A percentile compares a stretch with the other conserved stretches of the same genome.
Evolutionary conservation across 2,888 invertebrate species (phyloP).

Genomic region (Dascillus cervinus): DNA sequence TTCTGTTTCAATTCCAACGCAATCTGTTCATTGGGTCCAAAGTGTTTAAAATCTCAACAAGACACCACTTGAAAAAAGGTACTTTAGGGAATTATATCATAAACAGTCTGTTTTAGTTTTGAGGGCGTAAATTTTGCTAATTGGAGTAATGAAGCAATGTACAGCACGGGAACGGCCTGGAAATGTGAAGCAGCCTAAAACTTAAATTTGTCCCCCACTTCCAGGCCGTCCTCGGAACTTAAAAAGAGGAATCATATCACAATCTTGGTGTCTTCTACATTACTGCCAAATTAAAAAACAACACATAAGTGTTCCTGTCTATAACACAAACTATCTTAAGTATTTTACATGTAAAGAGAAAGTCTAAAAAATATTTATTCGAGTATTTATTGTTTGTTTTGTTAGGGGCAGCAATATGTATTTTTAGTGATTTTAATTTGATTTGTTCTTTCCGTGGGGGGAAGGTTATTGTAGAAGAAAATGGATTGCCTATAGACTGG

Average conservation of each 20-base stretch:
- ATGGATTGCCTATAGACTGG: constrained; percentile 17
- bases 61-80: constrained; percentile 13
- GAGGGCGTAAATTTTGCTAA: too few relatives aligned
- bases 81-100: too few relatives aligned
- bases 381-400: constrained; percentile 14
- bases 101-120: too few relatives aligned
- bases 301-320: constrained; percentile 23
- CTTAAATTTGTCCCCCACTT: too few relatives aligned
- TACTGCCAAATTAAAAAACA: constrained; percentile 26
- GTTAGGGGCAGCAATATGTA: constrained; percentile 22
- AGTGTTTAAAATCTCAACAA: constrained; percentile 8
- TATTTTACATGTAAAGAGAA: constrained; percentile 21
- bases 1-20: constrained; percentile 3
- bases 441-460: too few relatives aligned
- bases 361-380: constrained; percentile 17
- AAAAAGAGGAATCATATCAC: constrained; percentile 28
- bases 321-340: constrained; percentile 19
- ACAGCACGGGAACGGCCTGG: too few relatives aligned
- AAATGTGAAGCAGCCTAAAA: too few relatives aligned
- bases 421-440: too few relatives aligned
- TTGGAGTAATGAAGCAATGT: too few relatives aligned
- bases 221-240: too few relatives aligned
- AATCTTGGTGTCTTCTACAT: constrained; percentile 29
- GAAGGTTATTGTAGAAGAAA: constrained; percentile 6
- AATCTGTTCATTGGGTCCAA: constrained; percentile 14